Evolutionary conservation across 2,797 vertebrate genomes (phyloP).

Genomic region (Halcyon chelicuti): DNA sequence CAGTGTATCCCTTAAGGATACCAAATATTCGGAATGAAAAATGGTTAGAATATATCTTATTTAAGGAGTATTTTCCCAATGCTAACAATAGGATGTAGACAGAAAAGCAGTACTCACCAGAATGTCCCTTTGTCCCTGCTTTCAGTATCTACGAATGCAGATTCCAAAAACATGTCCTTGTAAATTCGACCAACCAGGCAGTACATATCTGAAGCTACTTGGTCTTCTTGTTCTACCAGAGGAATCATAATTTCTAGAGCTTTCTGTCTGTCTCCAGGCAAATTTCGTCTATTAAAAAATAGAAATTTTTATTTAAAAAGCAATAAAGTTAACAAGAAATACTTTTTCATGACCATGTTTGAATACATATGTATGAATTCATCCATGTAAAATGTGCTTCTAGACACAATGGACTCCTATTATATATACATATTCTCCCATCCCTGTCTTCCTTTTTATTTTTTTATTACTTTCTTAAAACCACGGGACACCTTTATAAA

Average conservation of each 20-base stretch:
- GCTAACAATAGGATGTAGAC: background rate
- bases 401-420: background rate
- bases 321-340: background rate
- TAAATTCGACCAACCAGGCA: constrained; percentile 97
- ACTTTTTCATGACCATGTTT: background rate
- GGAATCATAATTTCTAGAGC: constrained; percentile 96
- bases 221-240: constrained; percentile 89
- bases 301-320: background rate
- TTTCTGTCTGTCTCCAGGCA: constrained; percentile 91
- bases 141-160: constrained; percentile 88
- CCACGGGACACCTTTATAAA: background rate
- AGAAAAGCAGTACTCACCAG: constrained; percentile 85
- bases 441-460: fast-evolving
- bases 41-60: background rate
- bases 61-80: background rate
- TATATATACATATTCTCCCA: background rate
- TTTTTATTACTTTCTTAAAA: background rate
- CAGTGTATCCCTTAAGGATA: background rate
- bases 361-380: background rate
- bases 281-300: constrained; percentile 85
- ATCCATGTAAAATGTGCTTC: background rate
- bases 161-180: constrained; percentile 96
- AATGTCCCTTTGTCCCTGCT: constrained; percentile 89
- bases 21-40: background rate
- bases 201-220: constrained; percentile 97